Percentiles rank a stretch among this genome's conserved stretches.
Evolutionary conservation across 35 echinoderm and acorn worm species (phyloP).

Genomic region (Acanthaster planci): DNA sequence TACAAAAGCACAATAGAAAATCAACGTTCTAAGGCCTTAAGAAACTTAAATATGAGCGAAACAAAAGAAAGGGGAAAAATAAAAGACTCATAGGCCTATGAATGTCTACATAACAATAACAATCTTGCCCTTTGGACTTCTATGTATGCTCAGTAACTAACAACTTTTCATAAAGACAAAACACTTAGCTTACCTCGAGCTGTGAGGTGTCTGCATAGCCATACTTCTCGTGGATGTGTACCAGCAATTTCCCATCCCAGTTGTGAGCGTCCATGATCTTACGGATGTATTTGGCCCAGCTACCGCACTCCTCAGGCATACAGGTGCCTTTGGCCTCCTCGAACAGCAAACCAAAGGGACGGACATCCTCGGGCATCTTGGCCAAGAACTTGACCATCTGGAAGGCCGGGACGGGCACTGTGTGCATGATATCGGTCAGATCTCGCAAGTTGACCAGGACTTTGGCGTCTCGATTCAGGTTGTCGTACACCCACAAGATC

Average conservation of each 20-base stretch:
- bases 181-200: conserved; percentile 36
- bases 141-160: too few species aligned
- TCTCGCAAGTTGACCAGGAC: conserved; percentile 52
- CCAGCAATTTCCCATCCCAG: conserved; percentile 50
- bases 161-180: too few species aligned
- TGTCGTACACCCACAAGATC: conserved; percentile 33
- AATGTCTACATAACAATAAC: too few species aligned
- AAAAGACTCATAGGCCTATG: too few species aligned
- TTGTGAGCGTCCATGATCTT: conserved; percentile 50
- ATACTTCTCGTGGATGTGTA: conserved; percentile 48
- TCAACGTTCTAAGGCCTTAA: too few species aligned
- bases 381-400: conserved; percentile 41
- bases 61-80: too few species aligned
- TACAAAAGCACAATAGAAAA: too few species aligned
- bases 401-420: conserved; percentile 31
- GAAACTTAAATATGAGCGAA: too few species aligned
- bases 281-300: conserved; percentile 29
- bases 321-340: conserved; percentile 33
- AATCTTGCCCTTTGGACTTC: too few species aligned
- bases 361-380: conserved; percentile 31
- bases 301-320: conserved; percentile 48
- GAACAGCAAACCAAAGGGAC: conserved; percentile 48
- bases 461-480: conserved; percentile 31
- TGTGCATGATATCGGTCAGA: conserved; percentile 32
- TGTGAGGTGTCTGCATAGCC: conserved; percentile 33